phyloP scores from a whole-genome alignment of 2,113 vertebrate genomes.

The Oryzias woworae region DNA sequence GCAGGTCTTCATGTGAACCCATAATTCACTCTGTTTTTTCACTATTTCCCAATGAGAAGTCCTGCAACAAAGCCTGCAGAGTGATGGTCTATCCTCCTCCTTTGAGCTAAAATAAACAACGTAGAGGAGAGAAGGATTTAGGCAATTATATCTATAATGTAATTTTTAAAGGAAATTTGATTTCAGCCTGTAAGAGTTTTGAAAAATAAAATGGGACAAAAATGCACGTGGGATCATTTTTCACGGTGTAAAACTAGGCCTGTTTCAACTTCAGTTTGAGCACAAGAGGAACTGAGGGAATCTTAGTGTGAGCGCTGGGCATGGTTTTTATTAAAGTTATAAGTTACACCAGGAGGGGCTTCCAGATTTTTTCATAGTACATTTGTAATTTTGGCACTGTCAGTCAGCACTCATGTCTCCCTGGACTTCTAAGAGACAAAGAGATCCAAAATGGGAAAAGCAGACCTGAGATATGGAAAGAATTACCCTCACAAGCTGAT shows the following conservation, averaged over 20 bases:
- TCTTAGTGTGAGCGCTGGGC: constrained; percentile 39
- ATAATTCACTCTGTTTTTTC: no score
- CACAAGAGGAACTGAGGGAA: constrained; percentile 30
- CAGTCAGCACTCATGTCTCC: constrained; percentile 41
- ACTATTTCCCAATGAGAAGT: neutral
- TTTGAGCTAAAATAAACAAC: constrained; percentile 22
- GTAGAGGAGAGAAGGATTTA: constrained; percentile 6
- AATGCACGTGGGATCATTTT: constrained; percentile 39
- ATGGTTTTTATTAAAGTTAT: constrained; percentile 65
- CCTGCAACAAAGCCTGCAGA: constrained; percentile 19
- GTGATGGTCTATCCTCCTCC: constrained; percentile 40
- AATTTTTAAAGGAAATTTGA: constrained; percentile 57
- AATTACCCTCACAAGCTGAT: constrained; percentile 13
- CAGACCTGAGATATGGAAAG: constrained; percentile 19
- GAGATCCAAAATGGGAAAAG: constrained; percentile 38
- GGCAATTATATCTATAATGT: constrained; percentile 24
- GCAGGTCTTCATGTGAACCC: no score
- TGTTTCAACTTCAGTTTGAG: constrained; percentile 35
- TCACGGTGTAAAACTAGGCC: constrained; percentile 56
- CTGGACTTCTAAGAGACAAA: constrained; percentile 25
- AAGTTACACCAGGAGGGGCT: constrained; percentile 43
- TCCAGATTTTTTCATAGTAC: constrained; percentile 38
- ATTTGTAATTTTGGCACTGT: constrained; percentile 38
- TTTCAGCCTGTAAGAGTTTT: constrained; percentile 70
- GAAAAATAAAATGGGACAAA: constrained; percentile 20